Percentiles rank a stretch among this genome's conserved stretches.
Conservation (phyloP, 2,888 invertebrate genomes). For the Brachypterus glaber region DNA sequence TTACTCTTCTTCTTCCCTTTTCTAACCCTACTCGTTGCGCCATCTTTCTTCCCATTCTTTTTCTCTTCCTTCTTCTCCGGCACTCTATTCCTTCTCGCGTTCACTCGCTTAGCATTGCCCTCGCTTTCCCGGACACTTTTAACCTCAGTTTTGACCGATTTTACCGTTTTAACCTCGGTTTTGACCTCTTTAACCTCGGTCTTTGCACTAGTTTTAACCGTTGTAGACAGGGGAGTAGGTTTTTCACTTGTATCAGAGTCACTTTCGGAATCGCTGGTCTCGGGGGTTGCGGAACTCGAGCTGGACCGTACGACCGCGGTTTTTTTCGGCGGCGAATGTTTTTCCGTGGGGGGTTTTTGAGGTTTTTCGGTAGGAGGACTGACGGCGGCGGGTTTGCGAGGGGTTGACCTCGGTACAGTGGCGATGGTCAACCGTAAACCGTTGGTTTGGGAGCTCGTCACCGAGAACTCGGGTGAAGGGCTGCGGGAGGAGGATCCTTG, state of each 20-base stretch:
- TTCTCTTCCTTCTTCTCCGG: constrained; percentile 30
- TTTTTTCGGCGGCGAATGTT: too few species aligned
- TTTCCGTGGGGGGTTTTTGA: constrained; percentile 39
- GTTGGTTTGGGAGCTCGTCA: constrained; percentile 50
- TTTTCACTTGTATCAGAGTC: constrained; percentile 33
- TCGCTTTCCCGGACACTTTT: too few species aligned
- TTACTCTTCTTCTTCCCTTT: constrained; percentile 21
- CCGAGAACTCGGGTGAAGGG: constrained; percentile 48
- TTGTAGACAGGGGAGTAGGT: constrained; percentile 16
- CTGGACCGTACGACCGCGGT: constrained; percentile 38
- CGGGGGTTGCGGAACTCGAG: constrained; percentile 42
- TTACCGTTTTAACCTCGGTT: constrained; percentile 19
- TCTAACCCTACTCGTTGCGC: constrained; percentile 7
- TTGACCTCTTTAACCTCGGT: constrained; percentile 20
- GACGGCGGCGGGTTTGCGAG: constrained; percentile 34
- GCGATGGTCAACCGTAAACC: constrained; percentile 53
- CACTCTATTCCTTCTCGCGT: constrained; percentile 37
- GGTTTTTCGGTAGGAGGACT: constrained; percentile 35
- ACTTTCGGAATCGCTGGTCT: constrained; percentile 43
- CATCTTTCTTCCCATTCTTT: constrained; percentile 20
- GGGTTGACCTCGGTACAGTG: constrained; percentile 46
- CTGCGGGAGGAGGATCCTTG: constrained; percentile 36
- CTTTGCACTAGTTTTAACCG: constrained; percentile 17
- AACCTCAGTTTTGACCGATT: constrained; percentile 20
- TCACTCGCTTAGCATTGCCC: constrained; percentile 32